Evolutionary conservation across 1,140 invertebrate genomes (phyloP).

Genomic region (Drosophila pseudoobscura): DNA sequence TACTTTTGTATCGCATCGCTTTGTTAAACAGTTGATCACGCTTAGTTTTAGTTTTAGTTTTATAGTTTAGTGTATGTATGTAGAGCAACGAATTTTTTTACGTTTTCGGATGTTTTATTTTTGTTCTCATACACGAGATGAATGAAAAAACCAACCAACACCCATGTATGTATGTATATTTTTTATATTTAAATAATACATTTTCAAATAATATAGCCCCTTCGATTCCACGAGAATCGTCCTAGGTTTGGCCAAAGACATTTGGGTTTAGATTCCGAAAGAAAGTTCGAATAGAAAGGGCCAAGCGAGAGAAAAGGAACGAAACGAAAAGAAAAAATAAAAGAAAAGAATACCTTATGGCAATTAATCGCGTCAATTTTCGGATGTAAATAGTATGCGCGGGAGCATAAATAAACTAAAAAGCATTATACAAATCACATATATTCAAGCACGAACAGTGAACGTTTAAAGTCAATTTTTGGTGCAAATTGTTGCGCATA

Average conservation of each 20-base stretch:
- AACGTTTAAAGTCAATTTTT: conserved; percentile 67
- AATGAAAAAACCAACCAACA: conserved; percentile 7
- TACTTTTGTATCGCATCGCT: conserved; percentile 26
- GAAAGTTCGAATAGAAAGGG: conserved; percentile 3
- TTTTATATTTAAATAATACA: conserved; percentile 37
- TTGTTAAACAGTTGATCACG: conserved; percentile 1
- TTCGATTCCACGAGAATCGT: conserved; percentile 12
- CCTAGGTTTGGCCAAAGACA: too few species aligned
- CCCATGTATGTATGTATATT: conserved; percentile 33
- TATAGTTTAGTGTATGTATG: too few species aligned
- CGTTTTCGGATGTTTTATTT: conserved; percentile 23
- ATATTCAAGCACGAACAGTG: conserved; percentile 41
- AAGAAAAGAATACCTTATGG: conserved; percentile 47
- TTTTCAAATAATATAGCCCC: conserved; percentile 21
- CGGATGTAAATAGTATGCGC: conserved; percentile 64
- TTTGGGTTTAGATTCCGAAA: conserved; percentile 28
- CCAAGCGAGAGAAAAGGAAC: conserved; percentile 3
- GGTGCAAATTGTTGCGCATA: conserved; percentile 33
- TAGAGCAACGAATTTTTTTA: conserved; percentile 67
- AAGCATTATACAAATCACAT: conserved; percentile 14
- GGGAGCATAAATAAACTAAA: background rate
- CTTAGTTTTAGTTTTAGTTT: conserved; percentile 9
- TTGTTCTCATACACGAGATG: background rate
- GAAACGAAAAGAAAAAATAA: conserved; percentile 16
- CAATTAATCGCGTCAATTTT: conserved; percentile 78